Conservation (phyloP, 1,140 invertebrate genomes). For the Micrasema longulum region DNA sequence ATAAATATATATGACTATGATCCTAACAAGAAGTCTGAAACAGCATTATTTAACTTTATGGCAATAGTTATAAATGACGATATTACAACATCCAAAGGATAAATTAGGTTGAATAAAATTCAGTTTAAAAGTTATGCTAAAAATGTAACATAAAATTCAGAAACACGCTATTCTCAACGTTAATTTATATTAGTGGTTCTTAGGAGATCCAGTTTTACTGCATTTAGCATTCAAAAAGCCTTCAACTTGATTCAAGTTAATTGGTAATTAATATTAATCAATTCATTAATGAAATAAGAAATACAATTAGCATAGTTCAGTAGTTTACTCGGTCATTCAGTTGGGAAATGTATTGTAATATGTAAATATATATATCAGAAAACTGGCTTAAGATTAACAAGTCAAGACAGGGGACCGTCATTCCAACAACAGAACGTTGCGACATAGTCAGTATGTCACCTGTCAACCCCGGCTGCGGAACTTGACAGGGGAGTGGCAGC, state of each 20-base stretch:
- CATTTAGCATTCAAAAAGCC: conserved; percentile 21
- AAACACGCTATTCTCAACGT: neutral
- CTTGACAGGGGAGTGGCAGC: conserved; percentile 55
- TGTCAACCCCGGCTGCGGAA: conserved; percentile 50
- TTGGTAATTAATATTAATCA: neutral
- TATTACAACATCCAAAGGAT: conserved; percentile 26
- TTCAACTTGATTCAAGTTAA: conserved; percentile 1
- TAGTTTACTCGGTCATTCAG: conserved; percentile 50
- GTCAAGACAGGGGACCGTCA: conserved; percentile 53
- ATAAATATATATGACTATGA: conserved; percentile 18
- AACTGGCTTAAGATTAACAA: conserved; percentile 42
- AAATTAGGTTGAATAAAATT: conserved; percentile 6
- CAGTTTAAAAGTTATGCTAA: conserved; percentile 2
- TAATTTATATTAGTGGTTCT: conserved; percentile 5
- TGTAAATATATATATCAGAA: conserved; percentile 13
- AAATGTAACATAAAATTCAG: too few species aligned
- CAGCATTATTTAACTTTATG: conserved; percentile 7
- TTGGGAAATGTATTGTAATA: conserved; percentile 38
- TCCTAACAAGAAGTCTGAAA: conserved; percentile 17
- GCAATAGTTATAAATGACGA: conserved; percentile 5
- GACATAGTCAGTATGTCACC: conserved; percentile 51
- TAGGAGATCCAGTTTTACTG: conserved; percentile 11
- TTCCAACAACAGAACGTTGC: conserved; percentile 55
- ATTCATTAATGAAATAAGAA: conserved; percentile 6
- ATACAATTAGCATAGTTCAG: conserved; percentile 27